Conservation (phyloP, 2,797 vertebrate genomes). For the Cryptoprocta ferox region DNA sequence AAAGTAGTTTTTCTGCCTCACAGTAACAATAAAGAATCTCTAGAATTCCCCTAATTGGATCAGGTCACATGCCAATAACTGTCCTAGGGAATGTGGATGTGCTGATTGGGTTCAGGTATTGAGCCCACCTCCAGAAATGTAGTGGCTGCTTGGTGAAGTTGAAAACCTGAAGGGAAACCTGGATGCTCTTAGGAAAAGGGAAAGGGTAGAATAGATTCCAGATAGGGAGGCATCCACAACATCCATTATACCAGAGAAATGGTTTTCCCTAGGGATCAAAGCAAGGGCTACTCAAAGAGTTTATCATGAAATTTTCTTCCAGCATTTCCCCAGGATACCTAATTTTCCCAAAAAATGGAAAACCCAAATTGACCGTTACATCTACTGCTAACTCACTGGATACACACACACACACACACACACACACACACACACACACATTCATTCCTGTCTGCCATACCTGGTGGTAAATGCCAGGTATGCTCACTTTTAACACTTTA, state of each 20-base stretch:
- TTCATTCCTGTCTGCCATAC: not conserved
- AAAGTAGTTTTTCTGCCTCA: not conserved
- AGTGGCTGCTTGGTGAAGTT: not conserved
- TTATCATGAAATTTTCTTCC: not conserved
- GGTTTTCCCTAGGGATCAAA: not conserved
- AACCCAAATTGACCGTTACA: not conserved
- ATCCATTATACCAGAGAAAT: not conserved
- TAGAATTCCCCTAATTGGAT: not conserved
- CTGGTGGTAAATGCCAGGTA: not conserved
- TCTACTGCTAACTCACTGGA: not conserved
- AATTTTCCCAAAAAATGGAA: not conserved
- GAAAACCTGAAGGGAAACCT: not conserved
- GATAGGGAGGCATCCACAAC: not conserved
- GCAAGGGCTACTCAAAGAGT: not conserved
- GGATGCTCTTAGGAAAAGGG: not conserved
- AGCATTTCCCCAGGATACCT: not conserved
- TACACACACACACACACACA: too few species aligned
- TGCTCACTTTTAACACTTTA: not conserved
- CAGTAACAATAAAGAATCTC: not conserved
- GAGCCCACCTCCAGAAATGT: not conserved
- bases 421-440: too few species aligned
- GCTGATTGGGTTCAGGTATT: not conserved
- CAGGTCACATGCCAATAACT: not conserved
- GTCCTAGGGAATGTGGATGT: not conserved
- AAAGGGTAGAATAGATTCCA: not conserved